Evolutionary conservation across 2,888 invertebrate species (phyloP).

Genomic region (Acleris sparsana): DNA sequence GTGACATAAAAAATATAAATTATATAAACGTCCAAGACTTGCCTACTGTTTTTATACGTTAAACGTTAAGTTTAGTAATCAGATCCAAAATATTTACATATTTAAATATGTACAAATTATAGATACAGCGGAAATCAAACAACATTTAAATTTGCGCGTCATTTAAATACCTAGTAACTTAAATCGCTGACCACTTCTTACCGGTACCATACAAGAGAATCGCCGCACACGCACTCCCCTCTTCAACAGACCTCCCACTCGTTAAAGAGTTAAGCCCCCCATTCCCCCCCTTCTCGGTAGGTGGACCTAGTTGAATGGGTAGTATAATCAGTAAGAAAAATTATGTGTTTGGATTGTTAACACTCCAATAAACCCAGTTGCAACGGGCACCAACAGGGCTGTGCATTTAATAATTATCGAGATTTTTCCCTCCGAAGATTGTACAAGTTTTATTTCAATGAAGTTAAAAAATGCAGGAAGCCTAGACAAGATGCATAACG

Average conservation of each 20-base stretch:
- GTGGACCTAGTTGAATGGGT: conserved; percentile 50
- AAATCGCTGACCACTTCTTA: conserved; percentile 32
- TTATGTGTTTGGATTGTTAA: conserved; percentile 30
- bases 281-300: conserved; percentile 52
- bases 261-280: conserved; percentile 65
- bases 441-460: too few relatives aligned
- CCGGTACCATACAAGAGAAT: conserved; percentile 52
- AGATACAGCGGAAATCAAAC: too few relatives aligned
- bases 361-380: conserved; percentile 16
- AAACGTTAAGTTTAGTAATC: too few relatives aligned
- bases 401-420: neutral
- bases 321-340: conserved; percentile 42
- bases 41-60: too few relatives aligned
- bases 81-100: too few relatives aligned
- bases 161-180: neutral
- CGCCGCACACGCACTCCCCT: conserved; percentile 59
- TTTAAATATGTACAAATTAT: too few relatives aligned
- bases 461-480: too few relatives aligned
- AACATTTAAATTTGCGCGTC: neutral
- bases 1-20: too few relatives aligned
- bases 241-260: conserved; percentile 75
- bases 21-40: too few relatives aligned
- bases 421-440: too few relatives aligned
- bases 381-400: conserved; percentile 3
- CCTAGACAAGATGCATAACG: too few relatives aligned